These are phyloP conservation scores for Nothocercus nigrocapillus DNA, from an alignment of 2,113 vertebrate species.

Conservation along the genomic window DNA sequence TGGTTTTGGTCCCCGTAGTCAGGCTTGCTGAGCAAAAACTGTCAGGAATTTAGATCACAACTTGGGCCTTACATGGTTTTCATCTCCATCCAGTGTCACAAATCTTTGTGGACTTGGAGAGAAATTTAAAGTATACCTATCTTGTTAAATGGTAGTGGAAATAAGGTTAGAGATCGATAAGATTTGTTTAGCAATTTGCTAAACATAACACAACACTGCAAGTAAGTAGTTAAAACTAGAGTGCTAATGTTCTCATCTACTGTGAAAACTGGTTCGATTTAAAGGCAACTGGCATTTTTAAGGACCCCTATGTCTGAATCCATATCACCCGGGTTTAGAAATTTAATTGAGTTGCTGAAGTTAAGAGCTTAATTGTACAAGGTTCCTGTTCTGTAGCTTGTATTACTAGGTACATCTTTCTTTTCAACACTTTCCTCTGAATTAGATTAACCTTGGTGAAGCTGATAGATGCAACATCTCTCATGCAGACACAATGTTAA, in stretches of 20 bases:
- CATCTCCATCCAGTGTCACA: background rate
- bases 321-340: background rate
- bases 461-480: background rate
- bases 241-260: background rate
- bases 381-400: background rate
- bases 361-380: background rate
- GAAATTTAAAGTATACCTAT: background rate
- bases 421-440: background rate
- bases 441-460: background rate
- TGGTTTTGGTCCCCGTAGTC: background rate
- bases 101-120: background rate
- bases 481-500: background rate
- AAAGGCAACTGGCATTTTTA: background rate
- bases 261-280: background rate
- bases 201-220: background rate
- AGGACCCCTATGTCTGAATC: background rate
- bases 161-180: background rate
- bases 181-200: background rate
- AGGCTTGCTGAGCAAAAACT: background rate
- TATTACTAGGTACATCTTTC: background rate
- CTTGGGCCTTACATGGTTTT: accelerated
- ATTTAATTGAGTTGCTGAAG: background rate
- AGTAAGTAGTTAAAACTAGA: background rate
- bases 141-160: background rate
- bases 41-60: background rate